Conservation (phyloP, 1,140 invertebrate species). For the Drosophila willistoni region DNA sequence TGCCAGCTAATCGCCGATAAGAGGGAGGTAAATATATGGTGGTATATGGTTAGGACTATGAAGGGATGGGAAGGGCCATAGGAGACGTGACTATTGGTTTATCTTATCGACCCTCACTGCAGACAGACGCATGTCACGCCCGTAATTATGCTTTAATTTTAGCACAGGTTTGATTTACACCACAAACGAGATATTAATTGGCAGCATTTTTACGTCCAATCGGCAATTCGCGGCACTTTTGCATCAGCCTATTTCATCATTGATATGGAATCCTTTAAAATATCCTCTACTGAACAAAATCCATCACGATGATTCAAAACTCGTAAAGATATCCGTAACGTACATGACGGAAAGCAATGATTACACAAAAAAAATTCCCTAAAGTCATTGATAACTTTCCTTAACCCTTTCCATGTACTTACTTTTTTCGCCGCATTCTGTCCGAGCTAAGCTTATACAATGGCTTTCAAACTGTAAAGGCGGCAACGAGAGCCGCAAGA, state of each 20-base stretch:
- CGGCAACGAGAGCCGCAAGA: constrained; percentile 14
- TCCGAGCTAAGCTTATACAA: constrained; percentile 13
- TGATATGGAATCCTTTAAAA: background rate
- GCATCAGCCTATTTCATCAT: constrained; percentile 42
- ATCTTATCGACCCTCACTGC: constrained; percentile 57
- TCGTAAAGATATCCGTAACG: background rate
- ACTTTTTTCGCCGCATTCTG: constrained; percentile 55
- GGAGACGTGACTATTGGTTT: constrained; percentile 10
- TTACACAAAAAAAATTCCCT: no score
- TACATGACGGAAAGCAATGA: no score
- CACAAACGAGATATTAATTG: constrained; percentile 39
- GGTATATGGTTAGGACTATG: background rate
- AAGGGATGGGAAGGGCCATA: background rate
- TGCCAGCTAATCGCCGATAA: constrained; percentile 54
- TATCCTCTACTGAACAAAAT: background rate
- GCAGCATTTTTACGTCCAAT: constrained; percentile 28
- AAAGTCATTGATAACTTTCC: background rate
- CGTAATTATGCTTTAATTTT: constrained; percentile 79
- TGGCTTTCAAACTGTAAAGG: constrained; percentile 30
- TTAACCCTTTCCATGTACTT: constrained; percentile 22
- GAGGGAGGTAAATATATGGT: constrained; percentile 53
- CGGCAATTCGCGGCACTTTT: constrained; percentile 31
- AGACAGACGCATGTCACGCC: constrained; percentile 74
- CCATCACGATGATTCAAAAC: background rate
- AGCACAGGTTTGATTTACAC: constrained; percentile 68